Conservation (phyloP, 2,888 invertebrate genomes). For the Scrobipalpa costella region DNA sequence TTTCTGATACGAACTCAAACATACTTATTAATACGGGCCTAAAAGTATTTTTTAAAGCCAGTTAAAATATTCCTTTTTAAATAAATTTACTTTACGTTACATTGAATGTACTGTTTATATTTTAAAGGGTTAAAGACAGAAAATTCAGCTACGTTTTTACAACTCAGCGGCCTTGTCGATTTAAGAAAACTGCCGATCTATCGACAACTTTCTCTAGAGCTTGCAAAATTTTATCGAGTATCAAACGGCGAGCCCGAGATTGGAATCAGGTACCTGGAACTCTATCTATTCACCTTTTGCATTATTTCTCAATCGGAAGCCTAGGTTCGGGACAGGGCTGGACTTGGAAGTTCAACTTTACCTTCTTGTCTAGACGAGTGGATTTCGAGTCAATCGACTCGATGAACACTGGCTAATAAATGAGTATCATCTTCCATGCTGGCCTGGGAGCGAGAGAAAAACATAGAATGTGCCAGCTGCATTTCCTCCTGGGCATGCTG, state of each 20-base stretch:
- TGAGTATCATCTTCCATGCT: too few relatives aligned
- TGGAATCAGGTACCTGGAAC: slow-evolving; percentile 16
- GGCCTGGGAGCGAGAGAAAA: too few relatives aligned
- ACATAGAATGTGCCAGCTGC: too few relatives aligned
- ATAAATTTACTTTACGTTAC: neutral
- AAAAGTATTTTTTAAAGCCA: too few relatives aligned
- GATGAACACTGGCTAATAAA: too few relatives aligned
- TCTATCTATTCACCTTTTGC: slow-evolving; percentile 22
- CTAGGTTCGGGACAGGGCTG: neutral
- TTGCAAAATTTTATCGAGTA: slow-evolving; percentile 14
- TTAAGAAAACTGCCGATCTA: neutral
- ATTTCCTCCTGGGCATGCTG: too few relatives aligned
- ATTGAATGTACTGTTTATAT: too few relatives aligned
- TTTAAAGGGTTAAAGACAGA: neutral
- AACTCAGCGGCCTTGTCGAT: neutral
- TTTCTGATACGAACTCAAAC: too few relatives aligned
- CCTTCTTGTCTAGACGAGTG: too few relatives aligned
- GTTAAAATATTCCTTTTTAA: too few relatives aligned
- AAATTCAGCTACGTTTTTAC: neutral
- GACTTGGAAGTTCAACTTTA: neutral
- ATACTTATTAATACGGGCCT: too few relatives aligned
- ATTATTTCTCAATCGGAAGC: slow-evolving; percentile 25
- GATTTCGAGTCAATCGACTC: too few relatives aligned
- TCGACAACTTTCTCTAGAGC: neutral
- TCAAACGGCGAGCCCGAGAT: slow-evolving; percentile 7